Base-by-base conservation (phyloP, 2,888 invertebrate genomes). In the Caenorhabditis sulstoni region DNA sequence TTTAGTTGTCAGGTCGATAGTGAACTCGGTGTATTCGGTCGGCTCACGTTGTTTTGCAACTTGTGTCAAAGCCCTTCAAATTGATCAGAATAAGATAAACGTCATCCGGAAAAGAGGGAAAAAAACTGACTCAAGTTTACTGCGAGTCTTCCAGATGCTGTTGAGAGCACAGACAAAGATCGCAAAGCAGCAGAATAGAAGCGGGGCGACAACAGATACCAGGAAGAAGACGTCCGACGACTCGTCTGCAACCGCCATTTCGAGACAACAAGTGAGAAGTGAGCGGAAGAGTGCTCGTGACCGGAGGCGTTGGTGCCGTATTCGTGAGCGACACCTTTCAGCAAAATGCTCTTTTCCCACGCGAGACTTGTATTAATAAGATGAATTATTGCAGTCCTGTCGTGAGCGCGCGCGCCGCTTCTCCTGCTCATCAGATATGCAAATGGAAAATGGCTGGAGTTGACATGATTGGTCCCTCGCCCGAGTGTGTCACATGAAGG, bases 101-200 rank as follows among this genome's bases (percentile, higher is more conserved):
- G n/a, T 11, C 16, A 44, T 22, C n/a, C n/a, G n/a, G n/a, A n/a
- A n/a, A n/a, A 14, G 47, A 39, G 35, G 3, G 5, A 12, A 23
- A 12, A 23, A 37, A 49, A 57, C 82, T 73, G 55, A 83, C 82
- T 81, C 66, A 8, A 83, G 61, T 45, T 81, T 83, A 55, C 81
- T 81, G 11, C 83, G 59, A 3, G 83, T 83, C 62, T 81, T 83
- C 81, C 79, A 81, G 20, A 83, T 77, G 52, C 83, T 84, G 57
- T 81, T 81, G 8, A 85, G 57, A 9, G 85, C 85, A 35, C 85
- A 85, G 20, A 84, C 74, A 67, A 85, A 84, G 23, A 85, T 85
- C 35, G 85, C 85, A 49, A 85, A 84, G 47, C 85, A 85, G 79
- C 85, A 83, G 65, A 85, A 81, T 29, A 85, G 49, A 16, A 85